A percentile compares a stretch with the other conserved stretches of the same genome.
phyloP scores from a whole-genome alignment of 2,797 vertebrate species.

The Smutsia temminckii region DNA sequence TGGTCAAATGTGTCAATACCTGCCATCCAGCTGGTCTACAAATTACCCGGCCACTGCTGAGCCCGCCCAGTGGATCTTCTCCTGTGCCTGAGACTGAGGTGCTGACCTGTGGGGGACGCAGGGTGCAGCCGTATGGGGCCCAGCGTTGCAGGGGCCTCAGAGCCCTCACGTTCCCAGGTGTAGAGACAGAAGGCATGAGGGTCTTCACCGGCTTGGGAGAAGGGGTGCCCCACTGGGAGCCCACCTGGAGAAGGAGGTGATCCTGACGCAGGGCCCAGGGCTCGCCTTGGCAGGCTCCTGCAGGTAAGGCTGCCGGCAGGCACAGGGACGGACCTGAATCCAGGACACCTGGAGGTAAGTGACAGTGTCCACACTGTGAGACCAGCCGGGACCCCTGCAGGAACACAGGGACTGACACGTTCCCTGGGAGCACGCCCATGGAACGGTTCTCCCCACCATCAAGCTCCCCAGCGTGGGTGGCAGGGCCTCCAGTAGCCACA shows the following conservation, averaged over 20 bases:
- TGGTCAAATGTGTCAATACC: no score
- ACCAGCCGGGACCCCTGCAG: background rate
- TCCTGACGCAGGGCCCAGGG: background rate
- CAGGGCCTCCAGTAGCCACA: no score
- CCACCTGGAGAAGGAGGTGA: background rate
- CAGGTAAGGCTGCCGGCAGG: background rate
- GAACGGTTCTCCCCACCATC: background rate
- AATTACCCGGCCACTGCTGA: no score
- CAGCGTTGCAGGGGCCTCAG: background rate
- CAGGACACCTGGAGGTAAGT: background rate
- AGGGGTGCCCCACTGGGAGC: background rate
- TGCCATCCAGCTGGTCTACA: no score
- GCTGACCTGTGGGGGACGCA: no score
- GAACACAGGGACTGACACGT: accelerated
- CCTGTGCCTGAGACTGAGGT: background rate
- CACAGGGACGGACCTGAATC: background rate
- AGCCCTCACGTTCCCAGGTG: background rate
- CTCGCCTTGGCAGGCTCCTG: background rate
- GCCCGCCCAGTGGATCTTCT: background rate
- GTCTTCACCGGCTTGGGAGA: accelerated
- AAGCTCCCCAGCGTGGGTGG: no score
- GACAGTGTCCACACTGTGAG: background rate
- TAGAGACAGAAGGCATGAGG: background rate
- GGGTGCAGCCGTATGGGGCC: background rate
- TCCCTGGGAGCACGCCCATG: background rate